Percentiles rank a stretch among this genome's conserved stretches.
Conservation (phyloP, 2,888 invertebrate genomes). For the Ischnura elegans region DNA sequence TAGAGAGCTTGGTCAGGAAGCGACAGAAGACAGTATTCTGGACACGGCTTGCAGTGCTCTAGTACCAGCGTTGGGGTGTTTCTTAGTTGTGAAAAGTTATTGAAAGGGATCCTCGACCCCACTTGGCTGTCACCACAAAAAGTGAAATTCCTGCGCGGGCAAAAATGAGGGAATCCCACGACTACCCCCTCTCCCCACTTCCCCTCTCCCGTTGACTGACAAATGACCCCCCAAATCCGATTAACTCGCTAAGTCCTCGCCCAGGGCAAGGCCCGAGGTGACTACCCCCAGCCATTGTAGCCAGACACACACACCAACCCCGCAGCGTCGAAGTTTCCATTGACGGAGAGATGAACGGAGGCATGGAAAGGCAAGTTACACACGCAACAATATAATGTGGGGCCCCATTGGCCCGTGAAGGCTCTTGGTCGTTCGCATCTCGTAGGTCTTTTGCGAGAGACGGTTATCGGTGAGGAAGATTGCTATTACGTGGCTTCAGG, state of each 20-base stretch:
- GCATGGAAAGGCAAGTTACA: conserved; percentile 34
- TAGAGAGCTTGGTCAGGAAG: no score
- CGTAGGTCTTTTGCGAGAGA: not conserved
- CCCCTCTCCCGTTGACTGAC: not conserved
- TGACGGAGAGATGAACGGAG: not conserved
- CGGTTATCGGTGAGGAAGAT: not conserved
- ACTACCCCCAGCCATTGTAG: no score
- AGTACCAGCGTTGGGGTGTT: no score
- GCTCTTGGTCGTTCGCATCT: not conserved
- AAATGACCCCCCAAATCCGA: conserved; percentile 31
- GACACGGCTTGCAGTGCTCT: no score
- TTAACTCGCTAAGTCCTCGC: conserved; percentile 12
- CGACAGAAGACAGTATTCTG: no score
- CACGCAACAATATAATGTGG: not conserved
- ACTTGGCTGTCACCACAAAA: not conserved
- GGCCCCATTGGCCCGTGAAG: not conserved
- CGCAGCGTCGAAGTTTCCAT: not conserved
- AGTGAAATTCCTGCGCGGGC: not conserved
- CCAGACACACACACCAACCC: not conserved
- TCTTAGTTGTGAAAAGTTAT: no score
- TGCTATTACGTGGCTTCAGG: not conserved
- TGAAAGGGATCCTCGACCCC: not conserved
- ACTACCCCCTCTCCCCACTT: no score
- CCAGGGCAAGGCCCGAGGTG: not conserved
- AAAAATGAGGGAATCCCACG: conserved; percentile 6